Conservation (phyloP, 2,113 vertebrate genomes). For the Erythrocercus mccallii region DNA sequence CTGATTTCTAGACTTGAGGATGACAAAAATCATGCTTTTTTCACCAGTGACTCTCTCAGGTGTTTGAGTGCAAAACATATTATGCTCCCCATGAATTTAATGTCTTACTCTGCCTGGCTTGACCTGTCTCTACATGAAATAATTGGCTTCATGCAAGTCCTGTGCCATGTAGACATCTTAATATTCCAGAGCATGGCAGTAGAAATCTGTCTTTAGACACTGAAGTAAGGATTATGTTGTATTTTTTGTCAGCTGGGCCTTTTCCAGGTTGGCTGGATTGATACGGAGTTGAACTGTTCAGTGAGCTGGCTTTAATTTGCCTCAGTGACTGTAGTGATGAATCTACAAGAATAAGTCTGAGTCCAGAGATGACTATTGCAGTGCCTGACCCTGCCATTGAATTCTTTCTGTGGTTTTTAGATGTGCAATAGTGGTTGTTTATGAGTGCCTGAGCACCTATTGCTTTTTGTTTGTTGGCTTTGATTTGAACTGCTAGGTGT, state of each 20-base stretch:
- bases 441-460: background rate
- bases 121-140: background rate
- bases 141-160: background rate
- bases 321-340: background rate
- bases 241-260: background rate
- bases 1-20: background rate
- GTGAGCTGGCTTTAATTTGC: background rate
- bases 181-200: background rate
- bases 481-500: background rate
- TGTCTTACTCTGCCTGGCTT: background rate
- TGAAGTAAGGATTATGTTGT: background rate
- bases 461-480: background rate
- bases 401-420: background rate
- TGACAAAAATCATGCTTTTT: background rate
- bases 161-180: background rate
- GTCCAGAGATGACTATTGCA: background rate
- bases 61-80: background rate
- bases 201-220: background rate
- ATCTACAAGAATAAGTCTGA: background rate
- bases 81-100: background rate
- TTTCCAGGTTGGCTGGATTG: background rate
- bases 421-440: background rate
- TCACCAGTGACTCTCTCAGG: background rate
- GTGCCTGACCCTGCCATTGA: background rate
- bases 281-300: rapidly evolving